A percentile compares a stretch with the other conserved stretches of the same genome.
phyloP scores from a whole-genome alignment of 2,113 vertebrate species.

The Corythaixoides concolor region DNA sequence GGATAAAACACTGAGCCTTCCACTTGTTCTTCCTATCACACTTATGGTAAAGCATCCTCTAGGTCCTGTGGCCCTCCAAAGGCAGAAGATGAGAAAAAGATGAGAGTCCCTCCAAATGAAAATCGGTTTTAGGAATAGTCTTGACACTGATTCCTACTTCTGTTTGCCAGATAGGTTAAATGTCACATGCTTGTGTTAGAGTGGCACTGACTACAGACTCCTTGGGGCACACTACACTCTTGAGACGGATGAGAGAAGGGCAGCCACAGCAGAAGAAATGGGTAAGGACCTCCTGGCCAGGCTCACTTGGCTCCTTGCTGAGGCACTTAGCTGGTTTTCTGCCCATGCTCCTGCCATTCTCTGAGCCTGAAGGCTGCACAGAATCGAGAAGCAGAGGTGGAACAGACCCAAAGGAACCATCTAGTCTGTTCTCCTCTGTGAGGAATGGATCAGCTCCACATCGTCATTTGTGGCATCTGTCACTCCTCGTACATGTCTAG shows the following conservation, averaged over 20 bases:
- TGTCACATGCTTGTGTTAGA: background rate
- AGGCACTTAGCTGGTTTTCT: background rate
- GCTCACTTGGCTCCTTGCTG: background rate
- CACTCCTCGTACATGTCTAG: background rate
- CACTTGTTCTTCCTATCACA: background rate
- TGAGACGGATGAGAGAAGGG: background rate
- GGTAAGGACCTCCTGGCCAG: background rate
- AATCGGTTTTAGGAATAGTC: background rate
- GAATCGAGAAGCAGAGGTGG: background rate
- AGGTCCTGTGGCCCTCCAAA: background rate
- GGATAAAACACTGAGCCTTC: background rate
- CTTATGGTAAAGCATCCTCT: background rate
- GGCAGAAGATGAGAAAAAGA: background rate
- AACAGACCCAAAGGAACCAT: background rate
- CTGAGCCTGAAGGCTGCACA: background rate
- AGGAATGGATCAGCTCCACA: background rate
- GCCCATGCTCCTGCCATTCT: background rate
- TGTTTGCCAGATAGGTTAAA: background rate
- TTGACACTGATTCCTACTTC: background rate
- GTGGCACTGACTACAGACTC: background rate
- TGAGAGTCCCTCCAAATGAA: background rate
- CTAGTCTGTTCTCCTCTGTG: background rate
- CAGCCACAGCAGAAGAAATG: background rate
- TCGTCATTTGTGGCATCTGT: slow-evolving; percentile 17
- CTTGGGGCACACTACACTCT: background rate